A percentile compares a stretch with the other conserved stretches of the same genome.
Evolutionary conservation across 1,140 invertebrate species (phyloP).

Genomic region (Drosophila arizonae): DNA sequence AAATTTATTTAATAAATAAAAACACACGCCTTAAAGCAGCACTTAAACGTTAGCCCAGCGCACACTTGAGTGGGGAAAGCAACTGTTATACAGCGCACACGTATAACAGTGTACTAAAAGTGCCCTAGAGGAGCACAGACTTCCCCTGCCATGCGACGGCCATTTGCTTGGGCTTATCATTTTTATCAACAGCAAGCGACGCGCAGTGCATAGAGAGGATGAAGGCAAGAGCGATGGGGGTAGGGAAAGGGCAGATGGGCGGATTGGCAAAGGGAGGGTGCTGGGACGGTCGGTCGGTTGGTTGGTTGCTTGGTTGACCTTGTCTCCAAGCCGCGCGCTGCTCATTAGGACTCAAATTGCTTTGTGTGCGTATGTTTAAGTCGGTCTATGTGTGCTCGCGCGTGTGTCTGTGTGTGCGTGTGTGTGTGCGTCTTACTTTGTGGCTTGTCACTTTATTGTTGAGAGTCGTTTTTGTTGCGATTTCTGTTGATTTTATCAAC

Average conservation of each 20-base stretch:
- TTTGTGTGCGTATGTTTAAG: slow-evolving; percentile 28
- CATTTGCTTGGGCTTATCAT: slow-evolving; percentile 64
- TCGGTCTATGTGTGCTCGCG: background rate
- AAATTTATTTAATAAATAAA: background rate
- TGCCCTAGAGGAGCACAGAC: background rate
- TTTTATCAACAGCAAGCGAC: slow-evolving; percentile 51
- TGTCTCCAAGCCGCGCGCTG: slow-evolving; percentile 53
- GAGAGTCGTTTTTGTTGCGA: slow-evolving; percentile 5
- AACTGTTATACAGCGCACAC: slow-evolving; percentile 41
- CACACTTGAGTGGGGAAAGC: background rate
- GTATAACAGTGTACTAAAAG: slow-evolving; percentile 68
- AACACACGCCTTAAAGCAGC: slow-evolving; percentile 11
- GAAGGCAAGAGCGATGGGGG: no score
- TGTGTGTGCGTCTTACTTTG: slow-evolving; percentile 52
- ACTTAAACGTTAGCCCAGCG: no score
- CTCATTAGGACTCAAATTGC: slow-evolving; percentile 68
- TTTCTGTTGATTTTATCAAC: slow-evolving; percentile 52
- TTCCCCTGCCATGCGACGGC: slow-evolving; percentile 9
- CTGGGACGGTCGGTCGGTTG: background rate
- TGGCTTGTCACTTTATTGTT: slow-evolving; percentile 45
- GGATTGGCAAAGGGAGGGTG: background rate
- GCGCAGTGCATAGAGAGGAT: slow-evolving; percentile 23
- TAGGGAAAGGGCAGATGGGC: background rate
- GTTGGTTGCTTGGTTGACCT: slow-evolving; percentile 59
- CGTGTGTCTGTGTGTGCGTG: slow-evolving; percentile 4